Percentiles rank a stretch among this genome's conserved stretches.
Evolutionary conservation across 2,888 invertebrate species (phyloP).

Genomic region (Neoaliturus tenellus): DNA sequence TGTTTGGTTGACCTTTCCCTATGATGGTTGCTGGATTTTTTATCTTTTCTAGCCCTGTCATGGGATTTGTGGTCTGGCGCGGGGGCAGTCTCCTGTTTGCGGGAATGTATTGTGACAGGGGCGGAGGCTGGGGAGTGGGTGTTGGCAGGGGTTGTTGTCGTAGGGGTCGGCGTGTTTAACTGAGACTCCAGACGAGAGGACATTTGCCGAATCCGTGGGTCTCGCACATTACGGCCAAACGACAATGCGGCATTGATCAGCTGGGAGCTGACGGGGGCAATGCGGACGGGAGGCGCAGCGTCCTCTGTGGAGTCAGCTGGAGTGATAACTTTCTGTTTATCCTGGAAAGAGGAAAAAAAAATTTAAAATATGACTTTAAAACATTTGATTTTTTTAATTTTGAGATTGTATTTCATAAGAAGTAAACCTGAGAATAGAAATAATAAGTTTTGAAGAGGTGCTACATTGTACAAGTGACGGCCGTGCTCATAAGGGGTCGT

Average conservation of each 20-base stretch:
- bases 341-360: not conserved
- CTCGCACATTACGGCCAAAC: slow-evolving; percentile 38
- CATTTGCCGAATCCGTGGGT: slow-evolving; percentile 53
- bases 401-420: too few species aligned
- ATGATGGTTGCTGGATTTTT: slow-evolving; percentile 23
- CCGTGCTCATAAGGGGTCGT: too few species aligned
- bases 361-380: not conserved
- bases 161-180: not conserved
- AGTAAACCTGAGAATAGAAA: too few species aligned
- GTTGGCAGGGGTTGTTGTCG: not conserved
- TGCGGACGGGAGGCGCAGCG: slow-evolving; percentile 38
- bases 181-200: slow-evolving; percentile 37
- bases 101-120: not conserved
- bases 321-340: slow-evolving; percentile 28
- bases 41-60: slow-evolving; percentile 4
- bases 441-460: too few species aligned
- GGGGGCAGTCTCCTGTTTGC: not conserved
- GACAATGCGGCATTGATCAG: slow-evolving; percentile 51
- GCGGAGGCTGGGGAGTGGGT: not conserved
- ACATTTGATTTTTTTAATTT: too few species aligned
- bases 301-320: slow-evolving; percentile 23
- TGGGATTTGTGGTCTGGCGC: not conserved
- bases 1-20: not conserved
- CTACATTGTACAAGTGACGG: too few species aligned
- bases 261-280: slow-evolving; percentile 57